Percentiles rank a stretch among this genome's conserved stretches.
Conservation (phyloP, 1,140 invertebrate genomes). For the Megathymus violae region DNA sequence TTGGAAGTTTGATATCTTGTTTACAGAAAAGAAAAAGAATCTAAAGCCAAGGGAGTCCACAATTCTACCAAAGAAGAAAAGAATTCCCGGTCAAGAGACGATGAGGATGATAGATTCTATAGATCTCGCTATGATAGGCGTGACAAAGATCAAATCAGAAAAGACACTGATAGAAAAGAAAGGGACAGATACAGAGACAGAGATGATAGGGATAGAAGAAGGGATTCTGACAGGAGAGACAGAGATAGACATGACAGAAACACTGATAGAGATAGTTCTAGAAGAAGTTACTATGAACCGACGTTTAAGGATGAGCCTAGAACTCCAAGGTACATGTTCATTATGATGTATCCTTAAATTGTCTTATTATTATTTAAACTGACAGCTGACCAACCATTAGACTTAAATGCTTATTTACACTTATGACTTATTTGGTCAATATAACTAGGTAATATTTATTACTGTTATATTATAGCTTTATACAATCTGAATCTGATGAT, state of each 20-base stretch:
- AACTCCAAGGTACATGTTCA: conserved; percentile 86
- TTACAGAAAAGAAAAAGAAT: conserved; percentile 83
- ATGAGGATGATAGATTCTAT: conserved; percentile 63
- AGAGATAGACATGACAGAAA: conserved; percentile 73
- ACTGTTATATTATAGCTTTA: no score
- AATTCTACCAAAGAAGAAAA: conserved; percentile 84
- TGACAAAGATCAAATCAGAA: conserved; percentile 60
- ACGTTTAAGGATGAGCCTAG: conserved; percentile 91
- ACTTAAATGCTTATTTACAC: no score
- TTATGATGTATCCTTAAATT: conserved; percentile 4
- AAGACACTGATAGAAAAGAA: conserved; percentile 72
- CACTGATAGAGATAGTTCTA: conserved; percentile 81
- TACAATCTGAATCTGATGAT: no score
- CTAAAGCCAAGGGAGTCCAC: conserved; percentile 83
- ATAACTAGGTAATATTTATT: no score
- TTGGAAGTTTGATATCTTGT: no score
- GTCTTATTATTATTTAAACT: no score
- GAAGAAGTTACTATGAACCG: conserved; percentile 87
- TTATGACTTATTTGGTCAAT: no score
- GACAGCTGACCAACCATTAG: no score
- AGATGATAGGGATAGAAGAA: conserved; percentile 63
- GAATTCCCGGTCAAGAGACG: conserved; percentile 66
- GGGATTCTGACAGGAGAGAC: conserved; percentile 68
- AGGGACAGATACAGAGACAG: conserved; percentile 78
- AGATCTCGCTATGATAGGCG: conserved; percentile 54